Base-by-base conservation (phyloP, 1,140 invertebrate species). In the Papilio polytes region DNA sequence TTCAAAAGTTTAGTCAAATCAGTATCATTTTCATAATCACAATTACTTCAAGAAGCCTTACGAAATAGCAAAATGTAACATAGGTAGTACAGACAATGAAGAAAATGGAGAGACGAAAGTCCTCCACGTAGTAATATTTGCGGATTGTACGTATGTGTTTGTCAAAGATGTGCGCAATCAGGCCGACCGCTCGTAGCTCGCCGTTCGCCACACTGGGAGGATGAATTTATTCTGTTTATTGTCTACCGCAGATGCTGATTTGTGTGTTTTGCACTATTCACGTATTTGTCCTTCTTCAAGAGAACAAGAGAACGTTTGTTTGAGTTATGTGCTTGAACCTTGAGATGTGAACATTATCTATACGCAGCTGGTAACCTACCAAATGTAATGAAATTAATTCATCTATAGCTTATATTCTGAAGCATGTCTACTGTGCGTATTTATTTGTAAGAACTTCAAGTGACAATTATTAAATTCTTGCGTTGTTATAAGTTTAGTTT, bases 221-320 rank as follows among this genome's bases (percentile, higher is more conserved):
- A 83, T 81, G 81, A 83, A 83, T 86, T 84, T 83, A 83, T 84
- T 84, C 82, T 81, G 84, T 86, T 88, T 88, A 84, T 82, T 41
- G 81, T 81, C 80, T 79, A 20, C 83, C 46, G 13, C 83, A 85
- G 83, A 83, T 59, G 85, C 81, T 85, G 85, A 87, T 85, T 87
- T 85, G 83, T 85, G 80, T 85, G 56, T 22, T 56, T 36, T 80
- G 81, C 46, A 48, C 74, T 53, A 56, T n/a, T 78, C 31, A 53
- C 18, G 46, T 82, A 51, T 85, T 86, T 81, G 74, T 81, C 72
- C 82, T 85, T 73, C 56, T 59, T 85, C 86, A 85, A 78, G 44
- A 78, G 36, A 59, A 51, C 63, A 18, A 31, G 22, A 66, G 22
- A 66, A 26, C 63, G 26, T 66, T 70, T 31, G 13, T 70, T 15